Base-by-base conservation (phyloP, 2,888 invertebrate genomes). In the Melanotus villosus region DNA sequence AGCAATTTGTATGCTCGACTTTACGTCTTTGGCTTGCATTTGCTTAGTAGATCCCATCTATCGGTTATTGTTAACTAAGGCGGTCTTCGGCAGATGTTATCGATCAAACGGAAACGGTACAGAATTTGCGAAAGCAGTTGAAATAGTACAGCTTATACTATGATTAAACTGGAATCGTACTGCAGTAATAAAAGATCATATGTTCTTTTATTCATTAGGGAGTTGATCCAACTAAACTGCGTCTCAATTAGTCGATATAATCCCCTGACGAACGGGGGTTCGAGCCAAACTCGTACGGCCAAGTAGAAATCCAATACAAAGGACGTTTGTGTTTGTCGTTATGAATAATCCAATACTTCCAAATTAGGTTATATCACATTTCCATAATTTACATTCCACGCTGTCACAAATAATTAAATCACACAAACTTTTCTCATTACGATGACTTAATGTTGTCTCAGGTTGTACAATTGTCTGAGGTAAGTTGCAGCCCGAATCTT, bases 381-480 rank as follows among this genome's bases (percentile, higher is more conserved):
- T 77, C 70, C 76, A 76, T 76, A 76, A 77, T 77, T 76, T 75
- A 75, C 72, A 73, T 77, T 75, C 74, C 68, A 68, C 73, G 72
- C 74, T 73, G 75, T 74, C 74, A 72, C 74, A 76, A 75, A 77
- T 77, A 75, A 77, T 76, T 76, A 75, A 75, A 75, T 77, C 74
- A 76, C 58, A 64, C 72, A 76, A 77, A 77, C 73, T 77, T 77
- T 77, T 76, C 77, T 77, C 77, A 76, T 77, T 77, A 77, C 75
- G 58, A 67, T 67, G 58, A 70, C 70, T 70, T 66, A 57, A 70
- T 70, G 65, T 65, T 68, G 43, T 66, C 65, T 65, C 65, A 60
- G 54, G 60, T 68, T 65, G 59, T 62, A 56, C 62, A 60, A 65
- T 69, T 69, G 69, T 64, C 47, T 65, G 38, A 64, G 56, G 60